These are phyloP conservation scores for Eubucco bourcierii DNA, from an alignment of 2,113 vertebrate genomes.

Conservation along the genomic window DNA sequence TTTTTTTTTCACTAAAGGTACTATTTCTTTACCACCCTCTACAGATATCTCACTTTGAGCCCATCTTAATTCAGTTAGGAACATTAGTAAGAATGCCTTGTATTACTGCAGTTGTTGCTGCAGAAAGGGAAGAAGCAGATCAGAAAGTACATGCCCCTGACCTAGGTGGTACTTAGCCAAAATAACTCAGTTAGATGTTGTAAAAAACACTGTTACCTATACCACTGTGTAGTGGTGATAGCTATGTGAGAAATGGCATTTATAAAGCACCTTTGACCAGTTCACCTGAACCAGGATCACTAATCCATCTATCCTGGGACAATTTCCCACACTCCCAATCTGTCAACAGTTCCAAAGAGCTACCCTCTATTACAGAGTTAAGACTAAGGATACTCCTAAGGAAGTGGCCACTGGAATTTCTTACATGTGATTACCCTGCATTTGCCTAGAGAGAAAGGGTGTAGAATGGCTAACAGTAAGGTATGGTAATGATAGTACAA, in stretches of 20 bases:
- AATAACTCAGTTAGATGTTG: conserved; percentile 5
- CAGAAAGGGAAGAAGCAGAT: neutral
- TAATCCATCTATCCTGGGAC: conserved; percentile 7
- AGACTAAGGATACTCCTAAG: neutral
- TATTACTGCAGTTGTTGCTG: neutral
- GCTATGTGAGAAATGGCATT: conserved; percentile 4
- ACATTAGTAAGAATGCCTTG: neutral
- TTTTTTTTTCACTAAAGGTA: neutral
- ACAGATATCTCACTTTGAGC: neutral
- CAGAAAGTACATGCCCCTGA: neutral
- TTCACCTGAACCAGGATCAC: conserved; percentile 27
- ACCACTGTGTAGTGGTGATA: neutral
- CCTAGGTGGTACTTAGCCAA: neutral
- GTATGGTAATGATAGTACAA: neutral
- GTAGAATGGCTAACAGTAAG: neutral
- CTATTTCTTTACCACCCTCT: neutral
- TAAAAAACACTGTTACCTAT: conserved; percentile 38
- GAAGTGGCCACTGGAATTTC: neutral
- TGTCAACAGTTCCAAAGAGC: conserved; percentile 27
- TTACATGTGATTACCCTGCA: neutral
- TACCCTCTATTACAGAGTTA: neutral
- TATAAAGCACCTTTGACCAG: conserved; percentile 33
- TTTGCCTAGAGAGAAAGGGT: accelerated
- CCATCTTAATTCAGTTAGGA: conserved; percentile 15
- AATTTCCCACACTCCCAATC: conserved; percentile 35